Conservation (phyloP, 2,888 invertebrate species). For the Eristalis tenax region DNA sequence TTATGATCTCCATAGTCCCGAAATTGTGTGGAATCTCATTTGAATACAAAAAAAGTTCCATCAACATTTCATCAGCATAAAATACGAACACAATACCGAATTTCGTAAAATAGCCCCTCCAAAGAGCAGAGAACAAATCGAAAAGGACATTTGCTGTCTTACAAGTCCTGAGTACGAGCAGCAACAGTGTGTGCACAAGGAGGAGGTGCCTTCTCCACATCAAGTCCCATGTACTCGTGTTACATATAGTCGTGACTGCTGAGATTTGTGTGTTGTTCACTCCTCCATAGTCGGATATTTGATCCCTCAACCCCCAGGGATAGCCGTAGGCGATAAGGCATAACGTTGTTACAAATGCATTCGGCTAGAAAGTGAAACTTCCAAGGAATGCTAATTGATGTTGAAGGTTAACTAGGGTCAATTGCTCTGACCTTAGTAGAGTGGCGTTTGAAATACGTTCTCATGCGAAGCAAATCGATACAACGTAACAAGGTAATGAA, state of each 20-base stretch:
- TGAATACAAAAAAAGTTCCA: constrained; percentile 45
- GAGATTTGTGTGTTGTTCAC: constrained; percentile 30
- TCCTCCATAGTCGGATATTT: constrained; percentile 32
- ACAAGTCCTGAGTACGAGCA: background rate
- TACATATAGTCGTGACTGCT: constrained; percentile 9
- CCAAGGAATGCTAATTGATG: constrained; percentile 60
- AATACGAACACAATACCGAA: constrained; percentile 43
- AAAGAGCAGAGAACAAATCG: constrained; percentile 3
- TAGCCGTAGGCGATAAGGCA: constrained; percentile 41
- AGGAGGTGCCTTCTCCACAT: background rate
- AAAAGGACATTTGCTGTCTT: constrained; percentile 24
- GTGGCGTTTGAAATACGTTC: constrained; percentile 26
- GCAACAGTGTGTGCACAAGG: background rate
- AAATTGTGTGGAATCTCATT: constrained; percentile 50
- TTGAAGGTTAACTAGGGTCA: constrained; percentile 65
- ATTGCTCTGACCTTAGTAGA: constrained; percentile 47
- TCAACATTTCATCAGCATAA: constrained; percentile 64
- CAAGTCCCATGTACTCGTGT: background rate
- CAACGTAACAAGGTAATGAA: constrained; percentile 9
- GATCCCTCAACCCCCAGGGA: constrained; percentile 21
- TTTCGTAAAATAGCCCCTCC: constrained; percentile 39
- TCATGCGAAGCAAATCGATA: constrained; percentile 51
- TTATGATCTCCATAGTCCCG: background rate
- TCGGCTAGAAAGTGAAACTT: constrained; percentile 64
- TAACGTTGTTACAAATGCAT: constrained; percentile 59